Conservation (phyloP, 2,113 vertebrate genomes). For the Terrapene triunguis region DNA sequence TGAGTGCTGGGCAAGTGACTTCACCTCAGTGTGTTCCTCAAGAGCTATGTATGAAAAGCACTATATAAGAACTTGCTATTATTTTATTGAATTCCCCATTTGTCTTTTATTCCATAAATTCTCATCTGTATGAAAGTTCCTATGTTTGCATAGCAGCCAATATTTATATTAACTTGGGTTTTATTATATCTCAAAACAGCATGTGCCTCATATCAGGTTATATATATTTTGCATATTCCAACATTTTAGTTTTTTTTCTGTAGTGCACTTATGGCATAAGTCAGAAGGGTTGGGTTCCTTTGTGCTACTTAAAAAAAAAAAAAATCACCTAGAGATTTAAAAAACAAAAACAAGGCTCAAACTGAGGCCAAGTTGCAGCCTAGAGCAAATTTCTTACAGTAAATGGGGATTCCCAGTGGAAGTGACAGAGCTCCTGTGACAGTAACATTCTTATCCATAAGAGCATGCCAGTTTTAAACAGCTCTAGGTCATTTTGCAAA, state of each 20-base stretch:
- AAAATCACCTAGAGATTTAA: background rate
- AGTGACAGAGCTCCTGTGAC: background rate
- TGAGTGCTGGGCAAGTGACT: background rate
- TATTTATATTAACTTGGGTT: background rate
- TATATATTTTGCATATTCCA: background rate
- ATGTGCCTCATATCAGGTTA: background rate
- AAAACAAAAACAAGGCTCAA: background rate
- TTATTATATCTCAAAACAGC: background rate
- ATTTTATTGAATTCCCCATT: background rate
- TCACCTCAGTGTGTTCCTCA: background rate
- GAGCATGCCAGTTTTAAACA: rapidly evolving
- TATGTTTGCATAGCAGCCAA: background rate
- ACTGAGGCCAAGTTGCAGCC: background rate
- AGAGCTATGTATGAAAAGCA: background rate
- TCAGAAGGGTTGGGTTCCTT: background rate
- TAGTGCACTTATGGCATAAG: background rate
- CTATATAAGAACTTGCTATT: background rate
- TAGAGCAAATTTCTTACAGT: background rate
- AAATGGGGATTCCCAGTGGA: background rate
- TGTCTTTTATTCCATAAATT: background rate
- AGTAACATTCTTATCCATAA: rapidly evolving
- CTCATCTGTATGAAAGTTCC: background rate
- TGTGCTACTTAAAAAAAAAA: background rate
- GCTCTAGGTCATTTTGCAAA: rapidly evolving
- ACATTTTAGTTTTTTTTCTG: background rate